Base-by-base conservation (phyloP, 2,113 vertebrate genomes). In the Variabilichromis moorii region DNA sequence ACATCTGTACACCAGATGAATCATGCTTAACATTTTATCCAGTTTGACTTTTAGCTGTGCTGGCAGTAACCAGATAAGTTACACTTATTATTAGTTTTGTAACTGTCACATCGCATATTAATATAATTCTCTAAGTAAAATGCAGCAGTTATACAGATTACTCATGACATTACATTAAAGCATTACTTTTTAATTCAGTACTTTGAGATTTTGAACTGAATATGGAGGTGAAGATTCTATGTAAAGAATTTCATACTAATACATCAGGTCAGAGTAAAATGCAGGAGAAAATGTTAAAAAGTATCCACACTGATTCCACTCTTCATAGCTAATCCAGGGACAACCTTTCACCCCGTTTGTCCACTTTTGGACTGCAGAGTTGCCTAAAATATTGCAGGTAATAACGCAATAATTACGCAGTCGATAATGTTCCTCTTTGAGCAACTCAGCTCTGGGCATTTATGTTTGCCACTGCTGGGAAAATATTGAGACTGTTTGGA, bases 401-500 rank as follows among this genome's bases (percentile, higher is more conserved):
- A 81, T 24, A 26, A 78, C 63, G 17, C 61, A 21, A 17, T 17
- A 82, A 86, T 76, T 26, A 68, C 8, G 1, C 35, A 4, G 24
- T 91, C 31, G 54, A 84, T 86, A 93, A 92, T 5, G 61, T 81
- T 90, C 79, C 83, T 45, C 35, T 90, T 87, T 88, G 51, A 89
- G 85, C 82, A 80, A 51, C 78, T 88, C 80, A 3, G 40, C 71
- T 82, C 54, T 45, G 80, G 73, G 45, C 86, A 47, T 85, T 63
- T 45, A 24, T 80, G 61, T 80, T 89, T 88, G 45, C 40, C 53
- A 5, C 80, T 54, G 68, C 66, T 55, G 88, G 92, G 83, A 88
- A 88, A 66, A 87, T 24, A 8, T 76, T 61, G 61, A 80, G 63
- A 35, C 59, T 93, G 90, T 94, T 90, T 87, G 88, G 88, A 86